Evolutionary conservation across 2,113 vertebrate species (phyloP), one percentile per base, ranked within the genome.

Genomic region (Platichthys flesus): DNA sequence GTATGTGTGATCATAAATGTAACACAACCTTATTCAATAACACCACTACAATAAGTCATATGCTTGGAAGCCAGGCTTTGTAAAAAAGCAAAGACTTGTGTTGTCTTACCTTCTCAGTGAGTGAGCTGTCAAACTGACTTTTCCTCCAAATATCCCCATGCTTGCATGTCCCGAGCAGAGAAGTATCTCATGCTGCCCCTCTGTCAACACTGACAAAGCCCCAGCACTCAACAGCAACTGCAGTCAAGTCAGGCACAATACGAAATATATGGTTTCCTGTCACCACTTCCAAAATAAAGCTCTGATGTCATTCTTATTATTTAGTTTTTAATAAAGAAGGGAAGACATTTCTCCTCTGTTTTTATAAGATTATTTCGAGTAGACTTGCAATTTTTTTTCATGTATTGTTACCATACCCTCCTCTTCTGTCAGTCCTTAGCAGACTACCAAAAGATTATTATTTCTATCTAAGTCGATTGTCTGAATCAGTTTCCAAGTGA

Each of bases 241-340:
- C 55, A 21, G 76, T 79, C 20, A 77, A 79, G 57, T 1, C 1
- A 1, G 4, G 16, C 3, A 45, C 28, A 35, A 54, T 0, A 20
- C 23, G 4, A 15, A 24, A 23, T 3, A 14, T n/a, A 5, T 2
- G 0, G 0, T 5, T 81, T 89, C 88, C 90, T 56, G 71, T 40
- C 14, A 0, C 3, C 0, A 23, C 66, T 83, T 85, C 86, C 88
- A 91, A 81, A 91, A 81, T 89, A 89, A 89, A 83, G 58, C 18
- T 6, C 9, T 2, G 4, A 6, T 20, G 6, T 20, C 18, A 51
- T 51, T 5, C 6, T 51, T n/a, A 14, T 4, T 20, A 47, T 47
- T 47, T 47, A 37, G 7, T 37, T 37, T 37, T 37, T 31, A 31
- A 37, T 45, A 45, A 45, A 45, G 42, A 15, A 57, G 10, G 23